Evolutionary conservation across 2,113 vertebrate species (phyloP), one percentile per base, ranked within the genome.

Genomic region (Anolis sagrei): DNA sequence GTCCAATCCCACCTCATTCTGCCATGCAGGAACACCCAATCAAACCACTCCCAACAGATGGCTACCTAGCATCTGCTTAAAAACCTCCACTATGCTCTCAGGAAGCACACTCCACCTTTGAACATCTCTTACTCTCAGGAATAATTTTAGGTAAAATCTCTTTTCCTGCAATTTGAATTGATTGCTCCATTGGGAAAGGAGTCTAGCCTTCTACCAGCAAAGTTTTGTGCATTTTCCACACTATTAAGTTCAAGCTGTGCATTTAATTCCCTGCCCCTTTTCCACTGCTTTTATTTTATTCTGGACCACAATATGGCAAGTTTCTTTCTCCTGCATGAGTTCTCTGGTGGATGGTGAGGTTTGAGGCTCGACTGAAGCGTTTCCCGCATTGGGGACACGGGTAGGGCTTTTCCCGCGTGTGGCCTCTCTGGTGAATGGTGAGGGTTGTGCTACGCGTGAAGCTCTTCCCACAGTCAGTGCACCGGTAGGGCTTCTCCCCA

Each of bases 361-460:
- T 94, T 10, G 93, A 93, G 34, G 93, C 94, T 73, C 94, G 90
- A 49, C 92, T 93, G 74, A 95, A 95, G 58, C 91, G 90, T 88
- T 94, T 95, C 44, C 93, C 92, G 44, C 94, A 95, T 69, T 92
- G 91, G 25, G 84, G 77, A 62, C 94, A 95, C 3, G 69, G 85
- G 72, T 95, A 95, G 7, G 94, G 94, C 82, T 94, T 95, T 74
- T 95, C 94, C 89, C 94, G 92, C 29, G 95, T 94, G 79, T 95
- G 95, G 19, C 92, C 94, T 86, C 92, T 93, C 87, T 95, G 94
- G 84, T 95, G 95, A 78, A 95, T 89, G 76, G 93, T 94, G 66
- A 95, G 94, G 73, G 93, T 94, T 13, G 93, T 92, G 39, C 92
- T 95, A 73, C 93, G 90, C 70, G 91, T 93, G 74, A 95, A 95